Conservation (phyloP, 2,888 invertebrate genomes). For the Synanthedon andrenaeformis region DNA sequence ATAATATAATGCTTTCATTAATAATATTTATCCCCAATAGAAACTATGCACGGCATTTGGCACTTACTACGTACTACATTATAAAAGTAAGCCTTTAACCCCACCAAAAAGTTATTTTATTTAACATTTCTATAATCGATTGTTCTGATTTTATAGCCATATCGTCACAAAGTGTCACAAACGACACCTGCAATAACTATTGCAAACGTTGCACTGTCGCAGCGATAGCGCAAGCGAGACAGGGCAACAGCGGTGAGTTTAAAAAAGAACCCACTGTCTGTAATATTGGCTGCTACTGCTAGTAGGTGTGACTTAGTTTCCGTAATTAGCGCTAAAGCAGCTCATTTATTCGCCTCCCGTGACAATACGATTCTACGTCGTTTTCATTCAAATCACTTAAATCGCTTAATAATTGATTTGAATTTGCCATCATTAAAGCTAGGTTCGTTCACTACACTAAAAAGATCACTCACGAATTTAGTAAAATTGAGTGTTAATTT, state of each 20-base stretch:
- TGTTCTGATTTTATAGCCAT: conserved; percentile 30
- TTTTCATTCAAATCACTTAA: conserved; percentile 6
- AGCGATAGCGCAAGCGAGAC: conserved; percentile 42
- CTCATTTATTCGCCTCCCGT: background rate
- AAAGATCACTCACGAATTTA: no score
- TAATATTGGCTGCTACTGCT: conserved; percentile 7
- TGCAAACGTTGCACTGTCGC: conserved; percentile 57
- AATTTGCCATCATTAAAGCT: conserved; percentile 14
- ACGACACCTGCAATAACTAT: conserved; percentile 35
- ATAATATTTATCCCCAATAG: no score
- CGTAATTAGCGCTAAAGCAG: background rate
- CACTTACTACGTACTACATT: no score
- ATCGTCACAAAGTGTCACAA: conserved; percentile 38
- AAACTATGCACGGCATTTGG: no score
- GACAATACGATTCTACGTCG: conserved; percentile 3
- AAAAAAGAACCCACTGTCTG: conserved; percentile 5
- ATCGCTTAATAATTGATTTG: conserved; percentile 10
- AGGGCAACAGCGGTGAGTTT: conserved; percentile 53
- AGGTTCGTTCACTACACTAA: conserved; percentile 6
- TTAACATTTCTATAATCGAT: background rate
- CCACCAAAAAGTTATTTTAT: no score
- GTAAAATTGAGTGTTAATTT: no score
- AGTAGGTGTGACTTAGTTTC: conserved; percentile 5
- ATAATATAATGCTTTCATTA: no score
- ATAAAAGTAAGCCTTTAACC: no score